phyloP scores from a whole-genome alignment of 2,113 vertebrate genomes.

The Lophius piscatorius region DNA sequence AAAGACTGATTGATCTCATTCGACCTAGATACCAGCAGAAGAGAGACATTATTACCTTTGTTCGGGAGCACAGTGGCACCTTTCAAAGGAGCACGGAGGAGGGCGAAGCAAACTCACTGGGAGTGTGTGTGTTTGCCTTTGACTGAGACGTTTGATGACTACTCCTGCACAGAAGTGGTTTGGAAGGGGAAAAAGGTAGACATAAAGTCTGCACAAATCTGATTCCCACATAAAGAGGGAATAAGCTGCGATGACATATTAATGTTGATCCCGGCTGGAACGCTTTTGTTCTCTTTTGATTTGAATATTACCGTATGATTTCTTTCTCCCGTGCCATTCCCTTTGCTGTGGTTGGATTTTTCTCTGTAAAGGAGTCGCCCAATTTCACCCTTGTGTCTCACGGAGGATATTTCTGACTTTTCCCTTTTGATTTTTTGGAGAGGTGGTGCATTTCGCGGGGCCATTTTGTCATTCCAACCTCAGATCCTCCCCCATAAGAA shows the following conservation, averaged over 20 bases:
- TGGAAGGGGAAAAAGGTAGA: conserved; percentile 58
- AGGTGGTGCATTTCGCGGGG: too few relatives aligned
- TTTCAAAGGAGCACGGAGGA: conserved; percentile 59
- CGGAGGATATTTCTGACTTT: too few relatives aligned
- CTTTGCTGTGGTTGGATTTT: conserved; percentile 25
- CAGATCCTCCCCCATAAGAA: too few relatives aligned
- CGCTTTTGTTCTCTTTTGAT: conserved; percentile 31
- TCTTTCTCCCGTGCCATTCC: neutral
- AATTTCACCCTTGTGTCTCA: too few relatives aligned
- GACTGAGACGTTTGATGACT: conserved; percentile 51
- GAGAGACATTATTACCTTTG: conserved; percentile 69
- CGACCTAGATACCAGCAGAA: conserved; percentile 61
- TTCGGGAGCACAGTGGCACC: conserved; percentile 62
- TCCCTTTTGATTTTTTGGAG: too few relatives aligned
- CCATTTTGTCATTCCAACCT: too few relatives aligned
- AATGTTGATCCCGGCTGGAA: conserved; percentile 45
- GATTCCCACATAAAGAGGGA: conserved; percentile 43
- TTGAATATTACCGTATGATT: conserved; percentile 11
- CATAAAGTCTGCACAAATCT: conserved; percentile 45
- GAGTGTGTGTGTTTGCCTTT: conserved; percentile 26
- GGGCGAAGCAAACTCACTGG: conserved; percentile 45
- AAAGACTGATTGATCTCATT: conserved; percentile 72
- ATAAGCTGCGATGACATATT: conserved; percentile 39
- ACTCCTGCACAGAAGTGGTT: conserved; percentile 53
- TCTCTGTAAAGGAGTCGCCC: conserved; percentile 9